phyloP scores from a whole-genome alignment of 1,140 invertebrate genomes.

The Mercenaria mercenaria region DNA sequence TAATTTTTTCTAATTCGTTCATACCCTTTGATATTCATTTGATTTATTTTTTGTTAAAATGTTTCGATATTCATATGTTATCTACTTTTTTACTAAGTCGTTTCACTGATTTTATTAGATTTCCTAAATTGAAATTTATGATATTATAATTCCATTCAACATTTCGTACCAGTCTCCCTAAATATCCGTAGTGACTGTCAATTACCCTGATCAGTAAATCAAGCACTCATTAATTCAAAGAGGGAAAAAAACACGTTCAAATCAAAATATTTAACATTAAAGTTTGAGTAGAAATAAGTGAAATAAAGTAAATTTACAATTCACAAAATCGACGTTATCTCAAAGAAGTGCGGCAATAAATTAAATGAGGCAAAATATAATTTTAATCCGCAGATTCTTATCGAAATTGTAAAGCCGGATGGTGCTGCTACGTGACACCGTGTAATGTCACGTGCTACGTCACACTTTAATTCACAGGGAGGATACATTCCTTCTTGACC shows the following conservation, averaged over 20 bases:
- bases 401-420: neutral
- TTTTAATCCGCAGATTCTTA: conserved; percentile 49
- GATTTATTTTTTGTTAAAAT: neutral
- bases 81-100: neutral
- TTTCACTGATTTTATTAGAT: neutral
- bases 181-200: neutral
- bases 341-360: conserved; percentile 47
- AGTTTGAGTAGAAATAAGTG: conserved; percentile 11
- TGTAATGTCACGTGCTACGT: conserved; percentile 21
- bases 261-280: conserved; percentile 39
- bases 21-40: neutral
- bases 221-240: neutral
- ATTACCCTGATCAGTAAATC: conserved; percentile 23
- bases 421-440: conserved; percentile 32
- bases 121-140: conserved; percentile 27
- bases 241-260: neutral
- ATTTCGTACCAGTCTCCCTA: neutral
- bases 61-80: neutral
- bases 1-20: neutral
- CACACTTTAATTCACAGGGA: neutral
- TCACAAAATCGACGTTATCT: conserved; percentile 31
- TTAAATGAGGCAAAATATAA: conserved; percentile 51
- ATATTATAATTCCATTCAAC: conserved; percentile 7
- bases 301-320: conserved; percentile 56
- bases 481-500: conserved; percentile 20